These are phyloP conservation scores for Eriocheir sinensis DNA, from an alignment of 1,140 invertebrate species.

Conservation along the genomic window DNA sequence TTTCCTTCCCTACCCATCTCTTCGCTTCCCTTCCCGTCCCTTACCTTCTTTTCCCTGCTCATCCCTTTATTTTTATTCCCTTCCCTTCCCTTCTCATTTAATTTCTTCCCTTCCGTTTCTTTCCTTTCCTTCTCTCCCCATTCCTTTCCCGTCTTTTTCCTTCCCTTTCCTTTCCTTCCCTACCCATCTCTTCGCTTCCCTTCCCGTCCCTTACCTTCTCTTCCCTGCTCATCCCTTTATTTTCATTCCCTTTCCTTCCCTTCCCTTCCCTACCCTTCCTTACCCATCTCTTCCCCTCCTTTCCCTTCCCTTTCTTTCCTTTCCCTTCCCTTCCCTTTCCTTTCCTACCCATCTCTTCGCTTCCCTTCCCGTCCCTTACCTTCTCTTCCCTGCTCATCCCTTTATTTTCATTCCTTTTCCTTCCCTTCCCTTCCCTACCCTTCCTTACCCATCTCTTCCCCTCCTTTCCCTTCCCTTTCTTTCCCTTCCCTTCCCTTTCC, in stretches of 20 bases:
- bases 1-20: neutral
- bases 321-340: neutral
- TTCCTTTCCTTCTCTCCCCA: neutral
- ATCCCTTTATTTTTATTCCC: neutral
- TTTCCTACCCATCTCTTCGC: neutral
- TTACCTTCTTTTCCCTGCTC: neutral
- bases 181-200: neutral
- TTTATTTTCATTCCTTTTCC: neutral
- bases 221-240: neutral
- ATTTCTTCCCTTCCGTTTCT: neutral
- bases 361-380: neutral
- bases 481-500: neutral
- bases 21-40: neutral
- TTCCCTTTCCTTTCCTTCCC: neutral
- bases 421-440: neutral
- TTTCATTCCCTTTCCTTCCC: neutral
- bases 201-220: neutral
- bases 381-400: no score
- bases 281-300: neutral
- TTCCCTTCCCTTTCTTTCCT: neutral
- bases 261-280: neutral
- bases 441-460: neutral
- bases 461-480: neutral
- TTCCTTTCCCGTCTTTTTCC: neutral
- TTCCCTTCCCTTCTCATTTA: no score